phyloP scores from a whole-genome alignment of 2,797 vertebrate species.

The Microctenopoma lineatum region DNA sequence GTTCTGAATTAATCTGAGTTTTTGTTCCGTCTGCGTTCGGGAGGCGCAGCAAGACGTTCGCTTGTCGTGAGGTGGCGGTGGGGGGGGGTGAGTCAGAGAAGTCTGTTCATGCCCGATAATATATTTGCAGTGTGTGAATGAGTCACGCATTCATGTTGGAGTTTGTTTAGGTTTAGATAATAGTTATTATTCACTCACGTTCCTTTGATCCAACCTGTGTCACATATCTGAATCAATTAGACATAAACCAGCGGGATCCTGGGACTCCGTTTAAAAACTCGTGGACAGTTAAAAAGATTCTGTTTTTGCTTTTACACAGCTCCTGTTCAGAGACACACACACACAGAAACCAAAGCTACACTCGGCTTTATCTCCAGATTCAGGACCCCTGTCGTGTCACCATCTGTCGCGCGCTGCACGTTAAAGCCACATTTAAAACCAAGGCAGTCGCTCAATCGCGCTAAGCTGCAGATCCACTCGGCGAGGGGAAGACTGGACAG shows the following conservation, averaged over 20 bases:
- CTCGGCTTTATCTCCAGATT: conserved; percentile 20
- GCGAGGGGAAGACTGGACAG: conserved; percentile 11
- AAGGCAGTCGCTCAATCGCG: neutral
- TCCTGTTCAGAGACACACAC: conserved; percentile 3
- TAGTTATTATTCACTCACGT: too few species aligned
- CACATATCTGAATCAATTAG: too few species aligned
- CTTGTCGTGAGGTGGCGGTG: neutral
- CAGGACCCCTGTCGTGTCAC: neutral
- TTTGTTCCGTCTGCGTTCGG: too few species aligned
- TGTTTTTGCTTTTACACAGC: neutral
- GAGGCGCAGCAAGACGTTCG: neutral
- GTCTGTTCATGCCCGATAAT: neutral
- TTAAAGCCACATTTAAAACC: conserved; percentile 1
- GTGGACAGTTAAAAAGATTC: neutral
- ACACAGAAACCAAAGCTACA: neutral
- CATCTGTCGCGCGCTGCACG: conserved; percentile 42
- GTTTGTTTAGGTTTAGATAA: too few species aligned
- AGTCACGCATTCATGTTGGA: too few species aligned
- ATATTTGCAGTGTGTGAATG: neutral
- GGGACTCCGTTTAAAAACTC: neutral
- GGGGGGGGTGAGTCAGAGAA: neutral
- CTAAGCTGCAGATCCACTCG: conserved; percentile 2
- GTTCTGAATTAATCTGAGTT: neutral
- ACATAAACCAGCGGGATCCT: too few species aligned
- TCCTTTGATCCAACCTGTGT: too few species aligned